Evolutionary conservation across 2,888 invertebrate genomes (phyloP).

Genomic region (Yponomeuta sedellus): DNA sequence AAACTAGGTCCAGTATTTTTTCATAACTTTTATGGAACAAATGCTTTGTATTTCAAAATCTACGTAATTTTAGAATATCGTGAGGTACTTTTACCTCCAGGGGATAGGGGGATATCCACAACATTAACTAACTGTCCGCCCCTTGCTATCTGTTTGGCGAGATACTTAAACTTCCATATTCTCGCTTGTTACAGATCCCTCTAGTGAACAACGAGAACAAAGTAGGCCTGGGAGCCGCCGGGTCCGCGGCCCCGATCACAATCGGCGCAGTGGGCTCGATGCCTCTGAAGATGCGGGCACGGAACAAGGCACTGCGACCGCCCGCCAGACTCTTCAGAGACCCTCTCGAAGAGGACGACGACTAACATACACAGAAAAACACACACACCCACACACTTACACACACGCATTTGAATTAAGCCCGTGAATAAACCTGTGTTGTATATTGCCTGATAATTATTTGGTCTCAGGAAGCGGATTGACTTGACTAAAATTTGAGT

Average conservation of each 20-base stretch:
- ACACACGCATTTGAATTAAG: too few species aligned
- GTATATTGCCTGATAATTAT: too few species aligned
- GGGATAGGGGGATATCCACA: too few species aligned
- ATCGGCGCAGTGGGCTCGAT: constrained; percentile 45
- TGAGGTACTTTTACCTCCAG: too few species aligned
- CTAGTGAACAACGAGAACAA: constrained; percentile 78
- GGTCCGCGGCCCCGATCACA: constrained; percentile 32
- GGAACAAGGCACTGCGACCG: constrained; percentile 57
- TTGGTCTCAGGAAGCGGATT: too few species aligned
- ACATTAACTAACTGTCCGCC: not conserved
- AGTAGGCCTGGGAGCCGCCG: constrained; percentile 76
- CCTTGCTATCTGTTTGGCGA: not conserved
- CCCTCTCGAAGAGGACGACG: constrained; percentile 44
- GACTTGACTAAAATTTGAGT: not conserved
- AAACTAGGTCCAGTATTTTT: too few species aligned
- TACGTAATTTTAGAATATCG: too few species aligned
- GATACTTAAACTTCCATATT: not conserved
- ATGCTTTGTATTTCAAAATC: too few species aligned
- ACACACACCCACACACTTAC: too few species aligned
- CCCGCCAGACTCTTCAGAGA: constrained; percentile 61
- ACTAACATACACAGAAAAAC: constrained; percentile 23
- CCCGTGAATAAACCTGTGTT: too few species aligned
- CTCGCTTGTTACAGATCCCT: constrained; percentile 70
- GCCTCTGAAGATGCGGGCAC: constrained; percentile 49
- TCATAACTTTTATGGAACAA: too few species aligned